Conservation (phyloP, 1,140 invertebrate species). For the Papilio machaon region DNA sequence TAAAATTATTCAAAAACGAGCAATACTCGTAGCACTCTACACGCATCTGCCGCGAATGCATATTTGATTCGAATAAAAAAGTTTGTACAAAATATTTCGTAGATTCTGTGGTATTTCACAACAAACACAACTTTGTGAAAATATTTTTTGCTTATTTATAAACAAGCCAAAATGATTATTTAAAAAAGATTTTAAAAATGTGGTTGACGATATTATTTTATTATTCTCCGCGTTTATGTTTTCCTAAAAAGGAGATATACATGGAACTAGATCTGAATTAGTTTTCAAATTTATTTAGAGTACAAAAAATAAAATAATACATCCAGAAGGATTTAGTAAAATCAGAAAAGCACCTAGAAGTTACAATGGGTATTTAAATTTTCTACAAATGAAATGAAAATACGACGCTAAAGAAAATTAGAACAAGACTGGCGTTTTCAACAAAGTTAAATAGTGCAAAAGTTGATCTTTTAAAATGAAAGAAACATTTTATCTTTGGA, state of each 20-base stretch:
- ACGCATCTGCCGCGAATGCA: background rate
- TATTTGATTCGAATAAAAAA: slow-evolving; percentile 11
- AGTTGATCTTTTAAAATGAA: slow-evolving; percentile 20
- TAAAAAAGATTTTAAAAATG: background rate
- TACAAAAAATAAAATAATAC: background rate
- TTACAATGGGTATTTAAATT: slow-evolving; percentile 1
- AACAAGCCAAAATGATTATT: background rate
- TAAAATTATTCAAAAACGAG: slow-evolving; percentile 13
- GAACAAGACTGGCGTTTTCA: slow-evolving; percentile 8
- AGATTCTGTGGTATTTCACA: background rate
- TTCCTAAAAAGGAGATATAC: too few species aligned
- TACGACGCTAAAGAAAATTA: slow-evolving; percentile 16
- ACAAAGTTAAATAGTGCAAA: slow-evolving; percentile 25
- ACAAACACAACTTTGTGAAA: background rate
- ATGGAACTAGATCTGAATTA: background rate
- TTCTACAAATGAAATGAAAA: slow-evolving; percentile 20
- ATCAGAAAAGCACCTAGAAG: background rate
- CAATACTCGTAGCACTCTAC: background rate
- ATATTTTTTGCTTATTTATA: background rate
- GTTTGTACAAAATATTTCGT: background rate
- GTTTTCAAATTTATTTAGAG: background rate
- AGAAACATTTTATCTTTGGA: slow-evolving; percentile 8
- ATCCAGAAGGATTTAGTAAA: background rate
- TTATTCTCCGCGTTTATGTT: background rate
- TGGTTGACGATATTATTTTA: background rate